Evolutionary conservation across 2,113 vertebrate genomes (phyloP).

Genomic region (Plotosus lineatus): DNA sequence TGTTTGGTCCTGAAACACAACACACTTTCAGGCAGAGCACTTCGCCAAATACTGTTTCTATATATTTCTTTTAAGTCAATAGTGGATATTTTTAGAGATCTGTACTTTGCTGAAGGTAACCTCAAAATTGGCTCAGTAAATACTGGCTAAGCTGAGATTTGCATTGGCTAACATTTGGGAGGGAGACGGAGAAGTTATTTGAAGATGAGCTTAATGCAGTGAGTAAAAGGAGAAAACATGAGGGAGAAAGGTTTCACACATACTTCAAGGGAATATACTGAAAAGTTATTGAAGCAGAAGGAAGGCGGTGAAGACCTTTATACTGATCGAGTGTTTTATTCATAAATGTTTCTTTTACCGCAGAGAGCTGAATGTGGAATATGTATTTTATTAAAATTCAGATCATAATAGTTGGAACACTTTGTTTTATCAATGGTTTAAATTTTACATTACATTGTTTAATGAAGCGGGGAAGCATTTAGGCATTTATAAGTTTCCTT

Average conservation of each 20-base stretch:
- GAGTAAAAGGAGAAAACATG: constrained; percentile 37
- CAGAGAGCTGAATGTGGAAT: constrained; percentile 22
- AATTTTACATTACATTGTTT: not conserved
- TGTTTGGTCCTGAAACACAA: constrained; percentile 19
- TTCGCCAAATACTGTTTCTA: constrained; percentile 40
- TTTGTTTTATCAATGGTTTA: not conserved
- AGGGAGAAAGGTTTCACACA: constrained; percentile 38
- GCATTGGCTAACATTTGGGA: constrained; percentile 58
- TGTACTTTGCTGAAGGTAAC: constrained; percentile 47
- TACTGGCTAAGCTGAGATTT: constrained; percentile 58
- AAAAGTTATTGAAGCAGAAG: constrained; percentile 17
- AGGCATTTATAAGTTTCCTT: not conserved
- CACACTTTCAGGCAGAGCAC: constrained; percentile 34
- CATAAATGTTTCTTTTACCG: constrained; percentile 15
- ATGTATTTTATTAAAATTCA: constrained; percentile 6
- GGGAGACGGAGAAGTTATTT: constrained; percentile 50
- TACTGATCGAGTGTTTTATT: not conserved
- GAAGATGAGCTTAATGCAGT: constrained; percentile 50
- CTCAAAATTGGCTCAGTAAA: constrained; percentile 57
- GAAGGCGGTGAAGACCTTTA: constrained; percentile 14
- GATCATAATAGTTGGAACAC: not conserved
- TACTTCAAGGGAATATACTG: constrained; percentile 35
- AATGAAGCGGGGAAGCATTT: not conserved
- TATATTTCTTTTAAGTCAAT: constrained; percentile 46
- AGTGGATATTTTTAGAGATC: constrained; percentile 48